Percentiles rank a stretch among this genome's conserved stretches.
Evolutionary conservation across 2,113 vertebrate species (phyloP).

Genomic region (Dolichallabes microphthalmus): DNA sequence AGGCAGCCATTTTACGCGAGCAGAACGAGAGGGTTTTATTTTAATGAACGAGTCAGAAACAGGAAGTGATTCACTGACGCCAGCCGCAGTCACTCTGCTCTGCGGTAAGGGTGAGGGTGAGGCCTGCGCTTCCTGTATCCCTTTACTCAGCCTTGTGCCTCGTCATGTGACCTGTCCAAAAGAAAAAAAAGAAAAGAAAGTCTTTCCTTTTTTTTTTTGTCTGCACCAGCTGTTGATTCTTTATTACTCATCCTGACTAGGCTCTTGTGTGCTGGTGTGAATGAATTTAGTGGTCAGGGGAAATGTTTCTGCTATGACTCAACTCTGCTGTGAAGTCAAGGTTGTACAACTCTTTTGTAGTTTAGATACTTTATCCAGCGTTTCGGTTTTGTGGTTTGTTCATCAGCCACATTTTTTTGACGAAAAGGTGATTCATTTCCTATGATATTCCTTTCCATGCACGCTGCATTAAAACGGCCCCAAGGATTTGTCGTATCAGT

Average conservation of each 20-base stretch:
- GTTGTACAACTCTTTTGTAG: background rate
- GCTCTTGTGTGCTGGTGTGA: background rate
- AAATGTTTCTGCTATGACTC: constrained; percentile 29
- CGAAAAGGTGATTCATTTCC: constrained; percentile 29
- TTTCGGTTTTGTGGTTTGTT: background rate
- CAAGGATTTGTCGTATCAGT: background rate
- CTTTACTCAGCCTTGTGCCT: constrained; percentile 5
- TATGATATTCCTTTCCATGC: background rate
- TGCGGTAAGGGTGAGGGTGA: constrained; percentile 41
- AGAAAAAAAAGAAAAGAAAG: background rate
- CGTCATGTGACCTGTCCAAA: constrained; percentile 39
- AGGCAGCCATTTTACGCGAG: constrained; percentile 63
- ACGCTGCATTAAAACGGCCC: background rate
- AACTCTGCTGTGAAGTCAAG: constrained; percentile 11
- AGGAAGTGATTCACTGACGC: constrained; percentile 75
- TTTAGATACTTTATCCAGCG: constrained; percentile 6
- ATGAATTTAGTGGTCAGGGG: constrained; percentile 16
- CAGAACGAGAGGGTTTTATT: constrained; percentile 63
- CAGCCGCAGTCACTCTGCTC: constrained; percentile 50
- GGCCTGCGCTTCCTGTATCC: constrained; percentile 51
- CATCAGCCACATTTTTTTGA: constrained; percentile 1
- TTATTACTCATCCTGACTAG: constrained; percentile 35
- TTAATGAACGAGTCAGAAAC: constrained; percentile 73
- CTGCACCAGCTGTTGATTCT: constrained; percentile 14
- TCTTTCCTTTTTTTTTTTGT: background rate